Base-by-base conservation (phyloP, 1,140 invertebrate genomes). In the Hylyphantes graminicola region DNA sequence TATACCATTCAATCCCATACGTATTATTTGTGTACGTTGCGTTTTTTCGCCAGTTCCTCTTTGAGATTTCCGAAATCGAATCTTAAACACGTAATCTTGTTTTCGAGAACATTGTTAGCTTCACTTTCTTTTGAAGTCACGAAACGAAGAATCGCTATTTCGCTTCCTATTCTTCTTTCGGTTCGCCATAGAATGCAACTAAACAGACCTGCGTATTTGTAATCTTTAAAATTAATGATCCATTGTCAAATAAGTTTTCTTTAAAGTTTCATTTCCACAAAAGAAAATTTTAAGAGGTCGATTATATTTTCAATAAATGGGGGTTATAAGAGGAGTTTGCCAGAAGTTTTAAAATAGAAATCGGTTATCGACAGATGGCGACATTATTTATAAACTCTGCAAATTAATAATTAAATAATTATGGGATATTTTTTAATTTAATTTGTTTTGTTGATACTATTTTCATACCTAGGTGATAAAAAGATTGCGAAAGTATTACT, bases 151-250 rank as follows among this genome's bases (percentile, higher is more conserved):
- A 35, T 35, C 35, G 35, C 35, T 35, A 35, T 35, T 59, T 61
- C 57, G 57, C 57, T 61, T 17, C 57, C 12, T 35, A 35, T 35
- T 35, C 35, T 35, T 35, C 35, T 35, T 35, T 35, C 35, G 35
- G 35, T 35, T 35, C 35, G 35, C 35, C 35, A 35, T 35, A 35
- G 35, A 35, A 35, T 35, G 35, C 35, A 35, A 35, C 35, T 12
- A 61, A 61, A 61, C 57, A 12, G 57, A 12, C 57, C 12, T 17
- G 57, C 57, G 12, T 61, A 17, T 61, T 61, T 61, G 57, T 61
- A 61, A 61, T 61, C 57, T 61, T 74, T 57, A 74, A 74, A 61
- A 35, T 64, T 64, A 76, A 64, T 76, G 74, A 76, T 64, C 59
- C 57, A 19, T 63, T 63, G 13, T 63, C 63, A 10, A 35, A 51